Conservation (phyloP, 1,140 invertebrate species). For the Trachymyrmex septentrionalis region DNA sequence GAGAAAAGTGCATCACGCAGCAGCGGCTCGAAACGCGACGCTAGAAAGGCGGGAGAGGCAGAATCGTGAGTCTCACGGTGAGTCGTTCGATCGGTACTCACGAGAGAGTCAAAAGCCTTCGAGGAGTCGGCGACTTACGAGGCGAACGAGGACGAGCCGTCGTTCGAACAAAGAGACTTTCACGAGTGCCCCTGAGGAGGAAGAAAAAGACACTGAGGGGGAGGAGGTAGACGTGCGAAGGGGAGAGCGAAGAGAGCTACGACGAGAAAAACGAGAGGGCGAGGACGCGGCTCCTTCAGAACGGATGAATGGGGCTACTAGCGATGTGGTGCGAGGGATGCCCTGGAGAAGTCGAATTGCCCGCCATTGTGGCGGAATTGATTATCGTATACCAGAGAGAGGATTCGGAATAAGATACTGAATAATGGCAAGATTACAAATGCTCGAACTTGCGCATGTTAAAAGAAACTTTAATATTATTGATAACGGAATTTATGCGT, state of each 20-base stretch:
- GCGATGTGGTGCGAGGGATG: constrained; percentile 51
- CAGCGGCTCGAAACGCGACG: constrained; percentile 25
- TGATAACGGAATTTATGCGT: neutral
- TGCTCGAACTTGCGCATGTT: neutral
- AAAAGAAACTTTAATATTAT: neutral
- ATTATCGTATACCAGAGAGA: constrained; percentile 40
- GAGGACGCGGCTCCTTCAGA: constrained; percentile 45
- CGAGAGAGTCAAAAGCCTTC: constrained; percentile 65
- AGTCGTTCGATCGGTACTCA: constrained; percentile 65
- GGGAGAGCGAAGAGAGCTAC: constrained; percentile 56
- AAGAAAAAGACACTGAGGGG: constrained; percentile 56
- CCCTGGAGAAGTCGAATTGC: constrained; percentile 53
- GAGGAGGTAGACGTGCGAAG: constrained; percentile 44
- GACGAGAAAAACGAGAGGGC: constrained; percentile 62
- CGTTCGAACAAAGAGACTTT: constrained; percentile 66
- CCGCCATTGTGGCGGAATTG: constrained; percentile 56
- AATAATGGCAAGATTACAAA: constrained; percentile 1
- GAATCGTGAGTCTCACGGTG: constrained; percentile 65
- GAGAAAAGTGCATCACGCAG: constrained; percentile 53
- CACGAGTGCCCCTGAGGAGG: constrained; percentile 52
- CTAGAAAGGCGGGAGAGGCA: constrained; percentile 48
- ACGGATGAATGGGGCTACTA: constrained; percentile 59
- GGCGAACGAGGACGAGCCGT: constrained; percentile 61
- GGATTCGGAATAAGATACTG: constrained; percentile 38
- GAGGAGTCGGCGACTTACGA: constrained; percentile 65